These are phyloP conservation scores for Thymelicus sylvestris DNA, from an alignment of 2,888 invertebrate genomes.

Conservation along the genomic window DNA sequence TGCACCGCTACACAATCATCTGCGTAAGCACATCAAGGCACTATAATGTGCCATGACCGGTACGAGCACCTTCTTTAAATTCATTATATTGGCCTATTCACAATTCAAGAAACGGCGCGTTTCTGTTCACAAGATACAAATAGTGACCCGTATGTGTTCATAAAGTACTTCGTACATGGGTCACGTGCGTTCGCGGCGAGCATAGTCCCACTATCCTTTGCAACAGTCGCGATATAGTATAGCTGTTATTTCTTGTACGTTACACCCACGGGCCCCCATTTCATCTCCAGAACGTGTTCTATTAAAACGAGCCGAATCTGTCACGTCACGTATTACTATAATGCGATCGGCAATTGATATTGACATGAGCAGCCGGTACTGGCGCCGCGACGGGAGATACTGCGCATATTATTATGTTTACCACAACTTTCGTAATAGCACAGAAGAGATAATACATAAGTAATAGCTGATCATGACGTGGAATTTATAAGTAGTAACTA, in stretches of 20 bases:
- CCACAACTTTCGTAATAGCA: not conserved
- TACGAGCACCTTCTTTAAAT: too few relatives aligned
- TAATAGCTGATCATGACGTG: too few relatives aligned
- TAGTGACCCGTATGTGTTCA: constrained; percentile 49
- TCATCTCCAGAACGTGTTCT: constrained; percentile 40
- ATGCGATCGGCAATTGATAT: constrained; percentile 18
- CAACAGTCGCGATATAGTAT: constrained; percentile 14
- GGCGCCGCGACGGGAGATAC: not conserved
- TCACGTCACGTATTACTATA: constrained; percentile 16
- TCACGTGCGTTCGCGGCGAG: constrained; percentile 65
- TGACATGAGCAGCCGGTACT: not conserved
- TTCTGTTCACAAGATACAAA: too few relatives aligned
- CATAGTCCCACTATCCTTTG: constrained; percentile 46
- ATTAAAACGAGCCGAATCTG: constrained; percentile 41
- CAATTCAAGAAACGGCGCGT: too few relatives aligned
- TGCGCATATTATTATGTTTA: not conserved
- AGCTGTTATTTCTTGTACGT: constrained; percentile 32
- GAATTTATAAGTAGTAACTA: too few relatives aligned
- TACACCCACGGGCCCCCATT: constrained; percentile 33
- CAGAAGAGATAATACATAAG: too few relatives aligned
- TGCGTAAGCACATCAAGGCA: too few relatives aligned
- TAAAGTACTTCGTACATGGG: constrained; percentile 60
- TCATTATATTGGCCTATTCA: too few relatives aligned
- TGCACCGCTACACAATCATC: too few relatives aligned
- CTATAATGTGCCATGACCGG: too few relatives aligned